A percentile compares a stretch with the other conserved stretches of the same genome.
These are phyloP conservation scores for Bombus haemorrhoidalis DNA, from an alignment of 1,140 invertebrate genomes.

Conservation along the genomic window DNA sequence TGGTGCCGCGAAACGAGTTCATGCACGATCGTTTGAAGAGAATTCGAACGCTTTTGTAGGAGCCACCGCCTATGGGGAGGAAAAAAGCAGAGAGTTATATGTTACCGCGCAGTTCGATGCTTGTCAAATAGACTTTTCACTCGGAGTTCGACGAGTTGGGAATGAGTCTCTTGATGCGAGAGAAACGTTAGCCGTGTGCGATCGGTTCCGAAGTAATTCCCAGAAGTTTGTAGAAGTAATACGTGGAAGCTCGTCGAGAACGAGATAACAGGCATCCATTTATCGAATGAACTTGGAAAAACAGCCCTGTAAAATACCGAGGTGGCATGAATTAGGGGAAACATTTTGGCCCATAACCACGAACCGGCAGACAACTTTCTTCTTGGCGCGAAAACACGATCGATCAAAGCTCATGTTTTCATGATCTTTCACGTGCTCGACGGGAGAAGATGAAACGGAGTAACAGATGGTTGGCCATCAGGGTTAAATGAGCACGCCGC, in stretches of 20 bases:
- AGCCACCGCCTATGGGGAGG: not conserved
- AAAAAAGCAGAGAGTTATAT: not conserved
- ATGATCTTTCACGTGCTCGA: constrained; percentile 4
- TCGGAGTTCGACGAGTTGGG: not conserved
- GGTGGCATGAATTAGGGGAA: not conserved
- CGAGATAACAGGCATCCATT: not conserved
- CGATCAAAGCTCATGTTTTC: constrained; percentile 42
- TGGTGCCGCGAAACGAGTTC: constrained; percentile 9
- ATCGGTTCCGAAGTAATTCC: not conserved
- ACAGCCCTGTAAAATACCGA: not conserved
- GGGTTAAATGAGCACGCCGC: constrained; percentile 1
- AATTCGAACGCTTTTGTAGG: constrained; percentile 26
- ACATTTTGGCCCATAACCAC: not conserved
- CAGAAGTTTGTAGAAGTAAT: not conserved
- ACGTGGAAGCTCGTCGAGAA: not conserved
- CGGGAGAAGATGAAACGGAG: constrained; percentile 17
- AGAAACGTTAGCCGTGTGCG: not conserved
- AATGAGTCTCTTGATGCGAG: not conserved
- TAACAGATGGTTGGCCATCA: constrained; percentile 33
- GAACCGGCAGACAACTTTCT: not conserved
- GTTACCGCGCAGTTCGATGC: constrained; percentile 1
- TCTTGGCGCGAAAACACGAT: not conserved
- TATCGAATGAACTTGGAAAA: not conserved
- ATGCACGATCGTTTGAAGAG: not conserved
- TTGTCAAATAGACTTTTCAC: constrained; percentile 8